These are phyloP conservation scores for Petroica traversi DNA, from an alignment of 2,113 vertebrate genomes.

Conservation along the genomic window DNA sequence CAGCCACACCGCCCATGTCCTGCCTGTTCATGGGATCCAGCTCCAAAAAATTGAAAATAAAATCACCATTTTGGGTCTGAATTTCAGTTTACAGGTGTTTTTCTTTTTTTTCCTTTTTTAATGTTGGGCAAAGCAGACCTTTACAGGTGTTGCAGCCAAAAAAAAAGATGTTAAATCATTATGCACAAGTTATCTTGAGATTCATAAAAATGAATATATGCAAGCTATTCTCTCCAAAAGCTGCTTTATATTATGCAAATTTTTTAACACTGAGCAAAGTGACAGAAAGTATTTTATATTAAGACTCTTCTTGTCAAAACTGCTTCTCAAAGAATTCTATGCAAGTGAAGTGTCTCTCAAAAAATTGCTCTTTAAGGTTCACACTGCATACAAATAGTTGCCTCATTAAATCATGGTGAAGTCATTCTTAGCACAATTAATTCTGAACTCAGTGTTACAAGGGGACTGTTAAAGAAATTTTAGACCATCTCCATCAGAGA, in stretches of 20 bases:
- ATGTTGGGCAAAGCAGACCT: not conserved
- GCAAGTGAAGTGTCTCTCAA: conserved; percentile 25
- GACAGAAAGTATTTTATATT: conserved; percentile 59
- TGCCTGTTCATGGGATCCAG: not conserved
- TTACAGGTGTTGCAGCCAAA: not conserved
- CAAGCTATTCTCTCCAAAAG: conserved; percentile 49
- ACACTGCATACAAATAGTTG: conserved; percentile 39
- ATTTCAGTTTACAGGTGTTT: not conserved
- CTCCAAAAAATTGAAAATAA: not conserved
- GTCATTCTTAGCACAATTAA: not conserved
- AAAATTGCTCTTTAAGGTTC: conserved; percentile 7
- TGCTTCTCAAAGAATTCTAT: conserved; percentile 30
- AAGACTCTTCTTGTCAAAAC: conserved; percentile 57
- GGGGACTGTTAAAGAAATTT: not conserved
- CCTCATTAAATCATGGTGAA: not conserved
- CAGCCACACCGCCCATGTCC: not conserved
- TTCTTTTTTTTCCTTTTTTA: not conserved
- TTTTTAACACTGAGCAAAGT: conserved; percentile 51
- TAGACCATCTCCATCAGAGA: not conserved
- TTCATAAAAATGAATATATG: conserved; percentile 55
- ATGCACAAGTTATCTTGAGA: conserved; percentile 42
- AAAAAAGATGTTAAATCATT: not conserved
- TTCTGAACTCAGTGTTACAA: not conserved
- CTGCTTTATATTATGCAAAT: conserved; percentile 52
- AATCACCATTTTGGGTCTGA: not conserved